Evolutionary conservation across 2,888 invertebrate species (phyloP), one percentile per base, ranked within the genome.

Genomic region (Eupithecia exiguata): DNA sequence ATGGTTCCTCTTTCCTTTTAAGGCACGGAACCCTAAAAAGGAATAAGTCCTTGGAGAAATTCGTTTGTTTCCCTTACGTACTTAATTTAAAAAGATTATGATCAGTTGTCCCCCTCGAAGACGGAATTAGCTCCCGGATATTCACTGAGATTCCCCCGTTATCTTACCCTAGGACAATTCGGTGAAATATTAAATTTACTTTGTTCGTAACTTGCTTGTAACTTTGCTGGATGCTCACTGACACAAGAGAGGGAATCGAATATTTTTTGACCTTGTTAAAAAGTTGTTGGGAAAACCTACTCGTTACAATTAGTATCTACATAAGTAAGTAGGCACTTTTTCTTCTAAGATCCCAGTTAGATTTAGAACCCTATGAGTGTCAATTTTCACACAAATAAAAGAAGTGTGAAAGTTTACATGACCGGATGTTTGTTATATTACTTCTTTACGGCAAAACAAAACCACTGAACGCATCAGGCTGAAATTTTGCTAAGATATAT

Each of bases 51-150:
- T 79, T 74, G 68, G 80, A 78, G 76, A 77, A 74, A 78, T 71
- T 74, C 77, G 79, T 78, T 82, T 84, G 82, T 83, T 81, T 78
- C 78, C 71, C 77, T 72, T 35, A 70, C 77, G 78, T 83, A 79
- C 58, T 58, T 58, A 58, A 84, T 83, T 82, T 81, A 78, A 81
- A 83, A 81, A 82, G 82, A 84, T 83, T 81, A 84, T 78, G 80
- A 75, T 75, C 75, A 72, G 72, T 80, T 79, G 58, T 61, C 75
- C 75, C 68, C 75, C 79, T 74, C 78, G 77, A 78, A 79, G 79
- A 70, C 75, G 67, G 79, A 83, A 82, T 83, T 83, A 83, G 79
- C 78, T 77, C 78, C 79, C 79, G 77, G 78, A 77, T 81, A 80
- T 83, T 82, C 80, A 78, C 77, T 77, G 71, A 62, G 62, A 62